These are phyloP conservation scores for Odontocolon sp. DNA, from an alignment of 2,888 invertebrate species.

Conservation along the genomic window DNA sequence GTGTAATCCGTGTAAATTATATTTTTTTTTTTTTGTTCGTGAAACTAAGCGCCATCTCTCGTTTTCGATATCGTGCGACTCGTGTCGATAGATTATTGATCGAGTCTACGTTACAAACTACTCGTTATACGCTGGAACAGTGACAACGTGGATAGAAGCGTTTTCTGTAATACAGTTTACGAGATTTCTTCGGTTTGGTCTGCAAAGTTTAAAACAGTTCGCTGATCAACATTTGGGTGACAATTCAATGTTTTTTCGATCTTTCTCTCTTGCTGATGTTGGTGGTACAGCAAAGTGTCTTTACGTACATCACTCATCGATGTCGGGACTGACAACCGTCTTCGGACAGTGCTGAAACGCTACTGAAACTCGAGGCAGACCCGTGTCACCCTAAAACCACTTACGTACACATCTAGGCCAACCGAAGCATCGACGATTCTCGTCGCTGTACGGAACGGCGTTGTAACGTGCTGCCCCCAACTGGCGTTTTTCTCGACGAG, in stretches of 20 bases:
- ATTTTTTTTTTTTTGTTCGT: slow-evolving; percentile 16
- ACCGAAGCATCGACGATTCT: slow-evolving; percentile 27
- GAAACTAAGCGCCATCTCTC: slow-evolving; percentile 56
- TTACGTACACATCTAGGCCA: slow-evolving; percentile 43
- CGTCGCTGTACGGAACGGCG: neutral
- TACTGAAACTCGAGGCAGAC: slow-evolving; percentile 34
- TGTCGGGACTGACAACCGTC: slow-evolving; percentile 23
- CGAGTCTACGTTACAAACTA: slow-evolving; percentile 12
- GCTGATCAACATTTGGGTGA: too few relatives aligned
- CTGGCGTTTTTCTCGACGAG: slow-evolving; percentile 34
- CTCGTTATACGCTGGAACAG: neutral
- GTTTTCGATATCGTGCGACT: slow-evolving; percentile 43
- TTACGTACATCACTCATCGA: too few relatives aligned
- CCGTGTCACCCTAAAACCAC: slow-evolving; percentile 29
- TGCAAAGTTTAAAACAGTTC: too few relatives aligned
- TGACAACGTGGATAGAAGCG: neutral
- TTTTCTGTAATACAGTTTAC: too few relatives aligned
- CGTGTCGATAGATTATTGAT: slow-evolving; percentile 65
- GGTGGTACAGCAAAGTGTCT: too few relatives aligned
- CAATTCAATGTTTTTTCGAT: too few relatives aligned
- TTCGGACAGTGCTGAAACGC: slow-evolving; percentile 37
- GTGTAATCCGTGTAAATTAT: too few relatives aligned
- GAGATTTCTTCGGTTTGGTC: too few relatives aligned
- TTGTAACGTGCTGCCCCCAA: slow-evolving; percentile 53
- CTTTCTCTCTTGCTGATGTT: too few relatives aligned